Evolutionary conservation across 2,113 vertebrate species (phyloP).

Genomic region (Tupaia tana): DNA sequence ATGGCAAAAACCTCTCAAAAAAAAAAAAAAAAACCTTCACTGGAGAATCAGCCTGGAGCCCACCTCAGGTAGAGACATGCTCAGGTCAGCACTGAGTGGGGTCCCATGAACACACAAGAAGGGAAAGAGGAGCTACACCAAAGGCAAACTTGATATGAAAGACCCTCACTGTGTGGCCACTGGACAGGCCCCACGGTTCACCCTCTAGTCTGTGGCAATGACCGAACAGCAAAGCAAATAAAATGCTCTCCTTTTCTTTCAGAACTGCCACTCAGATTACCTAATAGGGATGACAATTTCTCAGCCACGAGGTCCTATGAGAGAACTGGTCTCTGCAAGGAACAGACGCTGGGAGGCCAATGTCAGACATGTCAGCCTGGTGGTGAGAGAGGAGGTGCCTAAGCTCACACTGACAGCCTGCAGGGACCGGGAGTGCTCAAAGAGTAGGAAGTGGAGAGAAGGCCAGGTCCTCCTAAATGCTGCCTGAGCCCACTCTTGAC

Average conservation of each 20-base stretch:
- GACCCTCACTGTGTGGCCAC: fast-evolving
- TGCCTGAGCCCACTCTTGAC: too few species aligned
- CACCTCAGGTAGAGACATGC: background rate
- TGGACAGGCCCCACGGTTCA: fast-evolving
- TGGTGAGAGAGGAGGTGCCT: too few species aligned
- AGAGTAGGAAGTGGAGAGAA: background rate
- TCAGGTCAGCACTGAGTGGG: background rate
- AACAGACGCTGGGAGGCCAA: fast-evolving
- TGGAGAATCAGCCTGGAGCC: fast-evolving
- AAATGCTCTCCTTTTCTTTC: fast-evolving
- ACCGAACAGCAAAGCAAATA: background rate
- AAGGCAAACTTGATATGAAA: background rate
- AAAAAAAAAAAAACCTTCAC: too few species aligned
- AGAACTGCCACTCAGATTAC: fast-evolving
- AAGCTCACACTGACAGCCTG: fast-evolving
- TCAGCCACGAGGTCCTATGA: fast-evolving
- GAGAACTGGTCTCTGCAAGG: fast-evolving
- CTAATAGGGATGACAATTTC: fast-evolving
- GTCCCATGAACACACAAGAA: fast-evolving
- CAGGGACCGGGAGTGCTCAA: background rate
- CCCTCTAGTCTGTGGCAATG: fast-evolving
- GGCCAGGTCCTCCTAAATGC: fast-evolving
- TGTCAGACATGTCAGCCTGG: fast-evolving
- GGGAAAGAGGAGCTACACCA: background rate
- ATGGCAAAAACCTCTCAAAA: too few species aligned